These are phyloP conservation scores for Plemyria rubiginata DNA, from an alignment of 2,888 invertebrate genomes.

Conservation along the genomic window DNA sequence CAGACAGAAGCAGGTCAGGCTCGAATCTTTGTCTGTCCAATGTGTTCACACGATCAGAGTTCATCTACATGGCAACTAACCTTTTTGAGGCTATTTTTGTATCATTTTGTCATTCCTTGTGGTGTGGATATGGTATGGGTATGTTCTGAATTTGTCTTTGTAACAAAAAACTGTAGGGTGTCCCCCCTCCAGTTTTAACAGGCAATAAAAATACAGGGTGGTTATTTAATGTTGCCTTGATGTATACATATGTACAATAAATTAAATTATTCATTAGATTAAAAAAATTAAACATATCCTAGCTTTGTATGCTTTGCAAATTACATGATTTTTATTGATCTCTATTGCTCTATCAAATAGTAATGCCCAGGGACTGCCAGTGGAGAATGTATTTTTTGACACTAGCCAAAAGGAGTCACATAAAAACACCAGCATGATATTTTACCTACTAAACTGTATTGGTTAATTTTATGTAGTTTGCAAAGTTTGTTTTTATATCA, in stretches of 20 bases:
- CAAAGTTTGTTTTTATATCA: background rate
- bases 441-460: no score
- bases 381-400: no score
- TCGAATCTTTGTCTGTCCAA: slow-evolving; percentile 38
- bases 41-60: slow-evolving; percentile 57
- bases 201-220: background rate
- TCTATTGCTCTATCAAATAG: no score
- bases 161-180: no score
- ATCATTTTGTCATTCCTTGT: slow-evolving; percentile 13
- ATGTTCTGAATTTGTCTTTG: slow-evolving; percentile 6
- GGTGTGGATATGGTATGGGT: no score
- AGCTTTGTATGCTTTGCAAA: background rate
- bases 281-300: background rate
- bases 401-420: no score
- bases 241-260: no score
- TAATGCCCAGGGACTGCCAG: background rate
- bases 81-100: slow-evolving; percentile 52
- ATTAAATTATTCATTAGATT: no score
- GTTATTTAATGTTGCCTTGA: no score
- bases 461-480: background rate
- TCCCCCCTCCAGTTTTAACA: no score
- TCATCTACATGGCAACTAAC: slow-evolving; percentile 79
- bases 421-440: no score
- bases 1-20: slow-evolving; percentile 61
- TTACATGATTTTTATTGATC: background rate